phyloP scores from a whole-genome alignment of 2,113 vertebrate genomes.

The Paramisgurnus dabryanus region DNA sequence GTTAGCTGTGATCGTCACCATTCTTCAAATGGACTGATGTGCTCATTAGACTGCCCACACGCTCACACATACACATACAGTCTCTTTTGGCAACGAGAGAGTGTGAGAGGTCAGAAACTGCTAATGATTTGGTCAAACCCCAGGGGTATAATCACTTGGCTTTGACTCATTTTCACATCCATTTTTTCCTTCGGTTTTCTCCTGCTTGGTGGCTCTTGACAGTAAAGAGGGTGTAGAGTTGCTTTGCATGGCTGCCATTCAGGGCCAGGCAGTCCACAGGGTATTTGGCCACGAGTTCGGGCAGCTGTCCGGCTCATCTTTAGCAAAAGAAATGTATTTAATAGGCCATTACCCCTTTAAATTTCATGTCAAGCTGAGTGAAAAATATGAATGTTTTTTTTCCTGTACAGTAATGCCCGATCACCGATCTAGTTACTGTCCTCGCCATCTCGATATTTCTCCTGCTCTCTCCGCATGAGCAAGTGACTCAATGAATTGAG shows the following conservation, averaged over 20 bases:
- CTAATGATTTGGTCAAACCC: conserved; percentile 36
- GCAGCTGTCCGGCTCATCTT: conserved; percentile 21
- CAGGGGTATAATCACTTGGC: conserved; percentile 41
- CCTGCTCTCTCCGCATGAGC: conserved; percentile 15
- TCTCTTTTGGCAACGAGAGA: conserved; percentile 22
- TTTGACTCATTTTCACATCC: conserved; percentile 38
- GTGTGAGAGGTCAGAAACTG: conserved; percentile 37
- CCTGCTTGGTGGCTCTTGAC: conserved; percentile 10
- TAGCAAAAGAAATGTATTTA: conserved; percentile 35
- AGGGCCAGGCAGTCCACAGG: conserved; percentile 1
- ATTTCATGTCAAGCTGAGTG: conserved; percentile 23
- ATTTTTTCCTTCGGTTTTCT: conserved; percentile 13
- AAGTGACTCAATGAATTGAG: conserved; percentile 34
- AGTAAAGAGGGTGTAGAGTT: conserved; percentile 13
- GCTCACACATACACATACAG: conserved; percentile 21
- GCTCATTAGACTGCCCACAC: conserved; percentile 41
- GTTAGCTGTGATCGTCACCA: conserved; percentile 37
- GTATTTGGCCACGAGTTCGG: conserved; percentile 42
- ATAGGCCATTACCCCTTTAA: conserved; percentile 45
- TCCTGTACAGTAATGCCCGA: conserved; percentile 1
- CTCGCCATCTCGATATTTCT: conserved; percentile 10
- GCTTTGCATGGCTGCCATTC: background rate
- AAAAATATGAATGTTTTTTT: background rate
- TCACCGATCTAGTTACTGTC: background rate
- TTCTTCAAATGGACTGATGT: conserved; percentile 42